Conservation (phyloP, 2,888 invertebrate genomes). For the Nemurella pictetii region DNA sequence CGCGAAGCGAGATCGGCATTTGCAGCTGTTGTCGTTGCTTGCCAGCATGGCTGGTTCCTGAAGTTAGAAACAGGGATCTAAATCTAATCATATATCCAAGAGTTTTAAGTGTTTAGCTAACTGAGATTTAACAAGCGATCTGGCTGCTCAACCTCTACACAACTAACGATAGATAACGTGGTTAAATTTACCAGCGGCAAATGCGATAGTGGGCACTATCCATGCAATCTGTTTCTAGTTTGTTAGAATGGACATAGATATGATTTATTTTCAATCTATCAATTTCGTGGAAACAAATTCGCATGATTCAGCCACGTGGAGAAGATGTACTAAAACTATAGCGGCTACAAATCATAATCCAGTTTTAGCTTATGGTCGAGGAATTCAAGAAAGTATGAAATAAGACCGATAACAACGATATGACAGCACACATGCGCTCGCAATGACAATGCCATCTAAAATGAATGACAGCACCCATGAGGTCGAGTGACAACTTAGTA, state of each 20-base stretch:
- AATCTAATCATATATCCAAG: neutral
- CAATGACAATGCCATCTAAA: neutral
- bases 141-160: neutral
- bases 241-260: no score
- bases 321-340: no score
- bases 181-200: neutral
- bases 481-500: neutral
- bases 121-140: neutral
- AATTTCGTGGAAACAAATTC: no score
- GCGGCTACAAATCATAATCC: no score
- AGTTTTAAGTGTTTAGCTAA: no score
- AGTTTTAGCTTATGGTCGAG: no score
- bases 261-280: no score
- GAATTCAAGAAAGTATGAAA: no score
- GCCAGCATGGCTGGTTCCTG: neutral
- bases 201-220: no score
- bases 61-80: neutral
- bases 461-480: neutral
- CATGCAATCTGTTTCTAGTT: no score
- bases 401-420: neutral
- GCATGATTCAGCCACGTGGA: no score
- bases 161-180: neutral
- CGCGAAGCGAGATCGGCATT: neutral
- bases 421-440: neutral
- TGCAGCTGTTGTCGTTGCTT: neutral